Evolutionary conservation across 2,888 invertebrate species (phyloP).

Genomic region (Drosophila tripunctata): DNA sequence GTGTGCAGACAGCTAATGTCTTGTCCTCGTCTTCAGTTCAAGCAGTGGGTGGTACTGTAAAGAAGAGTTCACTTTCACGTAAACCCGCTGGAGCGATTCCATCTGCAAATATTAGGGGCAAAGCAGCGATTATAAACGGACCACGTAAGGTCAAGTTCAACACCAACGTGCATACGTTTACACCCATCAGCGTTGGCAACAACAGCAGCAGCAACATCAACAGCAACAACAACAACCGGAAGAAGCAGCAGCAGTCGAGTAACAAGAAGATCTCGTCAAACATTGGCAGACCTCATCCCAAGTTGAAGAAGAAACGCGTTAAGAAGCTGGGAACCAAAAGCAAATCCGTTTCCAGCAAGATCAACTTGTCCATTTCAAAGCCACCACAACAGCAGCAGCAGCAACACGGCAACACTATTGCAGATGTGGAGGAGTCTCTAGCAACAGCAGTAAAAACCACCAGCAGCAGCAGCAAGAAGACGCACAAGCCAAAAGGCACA

Average conservation of each 20-base stretch:
- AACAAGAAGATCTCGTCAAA: constrained; percentile 26
- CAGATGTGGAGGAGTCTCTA: constrained; percentile 6
- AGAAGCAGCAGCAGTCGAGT: too few relatives aligned
- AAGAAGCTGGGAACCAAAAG: constrained; percentile 51
- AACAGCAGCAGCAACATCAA: not conserved
- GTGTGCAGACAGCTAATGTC: constrained; percentile 13
- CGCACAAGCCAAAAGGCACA: not conserved
- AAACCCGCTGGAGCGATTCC: constrained; percentile 12
- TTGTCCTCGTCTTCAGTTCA: constrained; percentile 10
- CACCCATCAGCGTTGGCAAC: constrained; percentile 21
- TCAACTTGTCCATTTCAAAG: constrained; percentile 14
- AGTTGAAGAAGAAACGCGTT: constrained; percentile 39
- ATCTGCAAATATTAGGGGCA: not conserved
- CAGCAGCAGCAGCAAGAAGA: not conserved
- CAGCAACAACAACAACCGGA: not conserved
- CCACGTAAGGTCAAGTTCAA: constrained; percentile 63
- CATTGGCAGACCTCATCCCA: constrained; percentile 55
- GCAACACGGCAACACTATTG: constrained; percentile 10
- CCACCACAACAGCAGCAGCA: not conserved
- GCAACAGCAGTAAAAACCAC: not conserved
- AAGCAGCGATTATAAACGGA: not conserved
- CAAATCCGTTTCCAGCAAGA: constrained; percentile 16
- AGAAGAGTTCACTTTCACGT: constrained; percentile 39
- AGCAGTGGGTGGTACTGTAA: constrained; percentile 18
- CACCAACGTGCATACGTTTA: constrained; percentile 51